These are phyloP conservation scores for Platichthys flesus DNA, from an alignment of 2,113 vertebrate genomes.

Conservation along the genomic window DNA sequence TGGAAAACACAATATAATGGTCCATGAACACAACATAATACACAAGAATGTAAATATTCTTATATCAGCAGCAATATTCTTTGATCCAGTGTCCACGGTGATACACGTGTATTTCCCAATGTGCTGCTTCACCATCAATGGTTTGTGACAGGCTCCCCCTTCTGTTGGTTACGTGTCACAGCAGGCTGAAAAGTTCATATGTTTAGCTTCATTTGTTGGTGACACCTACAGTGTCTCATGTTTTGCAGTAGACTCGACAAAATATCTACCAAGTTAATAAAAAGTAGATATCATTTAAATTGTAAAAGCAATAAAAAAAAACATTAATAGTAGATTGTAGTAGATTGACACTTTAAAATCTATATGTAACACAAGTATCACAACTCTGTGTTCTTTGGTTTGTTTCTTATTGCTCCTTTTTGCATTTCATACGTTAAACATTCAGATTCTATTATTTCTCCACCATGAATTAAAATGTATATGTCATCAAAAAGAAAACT, in stretches of 20 bases:
- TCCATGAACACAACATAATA: background rate
- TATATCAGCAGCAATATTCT: background rate
- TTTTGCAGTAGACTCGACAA: background rate
- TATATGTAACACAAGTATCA: background rate
- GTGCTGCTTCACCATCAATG: background rate
- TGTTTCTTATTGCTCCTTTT: background rate
- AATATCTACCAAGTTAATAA: background rate
- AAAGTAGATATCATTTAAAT: background rate
- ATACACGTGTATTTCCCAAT: too few species aligned
- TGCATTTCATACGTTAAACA: background rate
- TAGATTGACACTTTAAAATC: too few species aligned
- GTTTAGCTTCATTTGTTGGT: too few species aligned
- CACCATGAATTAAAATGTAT: background rate
- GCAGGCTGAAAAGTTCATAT: background rate
- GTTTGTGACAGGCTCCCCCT: conserved; percentile 20
- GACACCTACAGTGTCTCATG: background rate
- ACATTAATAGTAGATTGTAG: too few species aligned
- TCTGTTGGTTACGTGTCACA: conserved; percentile 39
- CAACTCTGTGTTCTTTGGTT: background rate
- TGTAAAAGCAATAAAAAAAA: background rate
- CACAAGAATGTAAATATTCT: background rate
- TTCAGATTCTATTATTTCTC: background rate
- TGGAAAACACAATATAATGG: too few species aligned
- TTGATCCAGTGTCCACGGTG: background rate
- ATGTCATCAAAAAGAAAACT: background rate